phyloP scores from a whole-genome alignment of 2,888 invertebrate genomes.

The Gerris lacustris region DNA sequence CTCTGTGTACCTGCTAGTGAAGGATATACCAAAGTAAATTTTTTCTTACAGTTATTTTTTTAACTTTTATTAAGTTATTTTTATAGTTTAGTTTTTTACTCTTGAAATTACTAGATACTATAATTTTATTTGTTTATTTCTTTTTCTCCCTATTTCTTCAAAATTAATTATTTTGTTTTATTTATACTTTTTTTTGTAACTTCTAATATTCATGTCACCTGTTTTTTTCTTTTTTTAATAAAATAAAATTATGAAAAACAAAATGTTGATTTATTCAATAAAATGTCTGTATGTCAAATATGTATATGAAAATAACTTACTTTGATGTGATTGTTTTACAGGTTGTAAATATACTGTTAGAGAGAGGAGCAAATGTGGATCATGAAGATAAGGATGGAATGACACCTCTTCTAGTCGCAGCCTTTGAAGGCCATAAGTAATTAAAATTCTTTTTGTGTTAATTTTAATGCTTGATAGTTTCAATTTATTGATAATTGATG shows the following conservation, averaged over 20 bases:
- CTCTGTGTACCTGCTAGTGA: constrained; percentile 69
- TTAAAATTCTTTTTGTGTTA: constrained; percentile 29
- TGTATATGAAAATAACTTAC: too few relatives aligned
- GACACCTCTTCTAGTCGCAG: constrained; percentile 76
- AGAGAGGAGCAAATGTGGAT: constrained; percentile 69
- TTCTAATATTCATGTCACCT: too few relatives aligned
- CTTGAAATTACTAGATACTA: neutral
- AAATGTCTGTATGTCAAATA: too few relatives aligned
- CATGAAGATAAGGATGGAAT: constrained; percentile 75
- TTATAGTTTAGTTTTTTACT: neutral
- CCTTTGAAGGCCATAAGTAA: constrained; percentile 78
- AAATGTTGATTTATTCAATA: too few relatives aligned
- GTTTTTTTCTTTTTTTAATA: too few relatives aligned
- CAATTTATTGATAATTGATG: neutral
- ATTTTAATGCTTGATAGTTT: neutral
- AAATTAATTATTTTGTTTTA: too few relatives aligned
- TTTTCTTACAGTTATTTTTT: constrained; percentile 9
- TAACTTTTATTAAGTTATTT: neutral
- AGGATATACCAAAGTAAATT: constrained; percentile 48
- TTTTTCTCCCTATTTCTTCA: too few relatives aligned
- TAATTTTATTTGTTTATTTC: constrained; percentile 3
- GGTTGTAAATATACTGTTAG: constrained; percentile 59
- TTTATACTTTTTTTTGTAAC: too few relatives aligned
- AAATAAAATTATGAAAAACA: neutral
- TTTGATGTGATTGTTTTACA: constrained; percentile 29